Base-by-base conservation (phyloP, 1,140 invertebrate genomes). In the Cyrtorhinus lividipennis region DNA sequence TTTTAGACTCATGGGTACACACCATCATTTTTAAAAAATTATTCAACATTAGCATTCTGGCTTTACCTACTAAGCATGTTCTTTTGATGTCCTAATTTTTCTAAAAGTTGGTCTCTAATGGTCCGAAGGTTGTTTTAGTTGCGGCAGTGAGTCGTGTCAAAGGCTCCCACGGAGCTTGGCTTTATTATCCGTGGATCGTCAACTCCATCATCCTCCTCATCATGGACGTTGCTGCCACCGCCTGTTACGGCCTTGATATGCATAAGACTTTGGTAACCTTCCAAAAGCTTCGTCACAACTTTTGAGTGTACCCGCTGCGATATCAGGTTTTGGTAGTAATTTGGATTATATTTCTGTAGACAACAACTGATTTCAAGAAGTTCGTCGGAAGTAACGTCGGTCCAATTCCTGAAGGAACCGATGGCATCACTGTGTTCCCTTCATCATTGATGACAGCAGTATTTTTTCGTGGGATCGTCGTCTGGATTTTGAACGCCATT, bases 121-220 rank as follows among this genome's bases (percentile, higher is more conserved):
- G 8, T 44, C n/a, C 8, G 38, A 8, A 10, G 27, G 24, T 26
- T 30, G 24, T 62, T 63, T 53, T 46, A 65, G 64, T 63, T 56
- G 26, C 30, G 0, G 27, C 61, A 20, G 26, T 27, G 10, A 56
- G 25, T 8, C 56, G 44, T 38, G 38, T 62, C 18, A 24, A 46
- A 56, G 64, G 64, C 10, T 23, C 44, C 15, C 44, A 26, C 13
- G 64, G 61, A 18, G 26, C 56, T 12, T n/a, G 44, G 1, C 44
- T 62, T 18, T 65, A 60, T 24, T 46, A 24, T 24, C 64, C 64
- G 13, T 65, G 62, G 61, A 63, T 65, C 23, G 1, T 65, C 23
- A 59, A 25, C 22, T 60, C 64, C 13, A 22, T 23, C n/a, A 13
- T 23, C 1, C 8, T 62, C 1, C 13, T 24, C 15, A 1, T 65